These are phyloP conservation scores for Drosophila sproati DNA, from an alignment of 1,140 invertebrate species.

Conservation along the genomic window DNA sequence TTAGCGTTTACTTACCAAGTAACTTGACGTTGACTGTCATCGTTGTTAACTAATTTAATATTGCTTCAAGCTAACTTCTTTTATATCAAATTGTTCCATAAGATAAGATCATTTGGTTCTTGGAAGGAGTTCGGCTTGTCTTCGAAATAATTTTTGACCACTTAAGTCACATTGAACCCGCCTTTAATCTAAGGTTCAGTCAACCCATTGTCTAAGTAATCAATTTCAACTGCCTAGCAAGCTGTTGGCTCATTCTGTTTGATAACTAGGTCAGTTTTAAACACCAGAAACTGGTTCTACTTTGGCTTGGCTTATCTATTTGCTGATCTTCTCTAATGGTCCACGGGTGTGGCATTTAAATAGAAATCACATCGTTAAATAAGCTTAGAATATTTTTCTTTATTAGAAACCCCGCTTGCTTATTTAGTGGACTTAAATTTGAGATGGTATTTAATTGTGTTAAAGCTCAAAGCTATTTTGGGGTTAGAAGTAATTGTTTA, in stretches of 20 bases:
- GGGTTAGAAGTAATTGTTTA: background rate
- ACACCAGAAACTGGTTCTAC: constrained; percentile 39
- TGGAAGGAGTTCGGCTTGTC: constrained; percentile 35
- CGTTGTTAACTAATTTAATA: constrained; percentile 32
- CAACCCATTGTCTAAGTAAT: constrained; percentile 47
- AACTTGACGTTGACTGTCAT: constrained; percentile 41
- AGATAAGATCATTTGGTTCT: constrained; percentile 48
- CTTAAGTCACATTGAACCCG: constrained; percentile 15
- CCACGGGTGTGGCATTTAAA: constrained; percentile 5
- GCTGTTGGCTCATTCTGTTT: background rate
- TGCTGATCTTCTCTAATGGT: constrained; percentile 24
- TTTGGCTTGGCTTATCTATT: constrained; percentile 15
- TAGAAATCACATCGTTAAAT: background rate
- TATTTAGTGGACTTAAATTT: background rate
- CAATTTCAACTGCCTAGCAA: constrained; percentile 51
- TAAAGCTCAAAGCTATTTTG: background rate
- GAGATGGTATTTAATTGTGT: background rate
- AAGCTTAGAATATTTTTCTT: background rate
- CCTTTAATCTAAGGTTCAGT: constrained; percentile 44
- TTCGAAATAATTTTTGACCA: constrained; percentile 16
- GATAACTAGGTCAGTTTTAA: constrained; percentile 53
- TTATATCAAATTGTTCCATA: constrained; percentile 43
- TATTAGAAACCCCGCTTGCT: background rate
- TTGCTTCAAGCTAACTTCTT: constrained; percentile 14
- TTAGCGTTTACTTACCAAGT: constrained; percentile 37